A percentile compares a stretch with the other conserved stretches of the same genome.
Conservation (phyloP, 2,113 vertebrate genomes). For the Tyto alba region DNA sequence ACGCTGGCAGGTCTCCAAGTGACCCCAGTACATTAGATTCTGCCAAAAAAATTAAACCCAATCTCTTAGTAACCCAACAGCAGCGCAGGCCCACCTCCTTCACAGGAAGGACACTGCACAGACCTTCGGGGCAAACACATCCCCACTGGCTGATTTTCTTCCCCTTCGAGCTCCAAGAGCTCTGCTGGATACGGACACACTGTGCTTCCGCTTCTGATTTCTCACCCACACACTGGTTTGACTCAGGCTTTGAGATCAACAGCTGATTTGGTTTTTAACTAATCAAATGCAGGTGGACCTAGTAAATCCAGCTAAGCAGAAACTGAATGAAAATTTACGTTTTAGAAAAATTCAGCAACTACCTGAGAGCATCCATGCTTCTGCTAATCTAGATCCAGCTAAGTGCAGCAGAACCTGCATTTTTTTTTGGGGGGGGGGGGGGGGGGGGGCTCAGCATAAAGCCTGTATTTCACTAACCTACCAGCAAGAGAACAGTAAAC, state of each 20-base stretch:
- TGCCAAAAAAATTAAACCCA: neutral
- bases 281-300: neutral
- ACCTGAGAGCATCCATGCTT: neutral
- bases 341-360: neutral
- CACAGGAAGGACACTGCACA: rapidly evolving
- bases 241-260: neutral
- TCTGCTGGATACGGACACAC: neutral
- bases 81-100: neutral
- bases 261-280: rapidly evolving
- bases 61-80: rapidly evolving
- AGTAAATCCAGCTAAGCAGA: neutral
- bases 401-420: neutral
- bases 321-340: rapidly evolving
- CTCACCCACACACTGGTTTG: rapidly evolving
- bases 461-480: neutral
- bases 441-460: neutral
- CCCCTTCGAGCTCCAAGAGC: neutral
- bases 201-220: rapidly evolving
- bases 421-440: rapidly evolving
- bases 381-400: neutral
- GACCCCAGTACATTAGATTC: neutral
- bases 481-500: neutral
- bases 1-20: rapidly evolving
- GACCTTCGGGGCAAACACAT: neutral
- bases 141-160: neutral